These are phyloP conservation scores for Caenorhabditis zanzibari DNA, from an alignment of 2,888 invertebrate species.

Conservation along the genomic window DNA sequence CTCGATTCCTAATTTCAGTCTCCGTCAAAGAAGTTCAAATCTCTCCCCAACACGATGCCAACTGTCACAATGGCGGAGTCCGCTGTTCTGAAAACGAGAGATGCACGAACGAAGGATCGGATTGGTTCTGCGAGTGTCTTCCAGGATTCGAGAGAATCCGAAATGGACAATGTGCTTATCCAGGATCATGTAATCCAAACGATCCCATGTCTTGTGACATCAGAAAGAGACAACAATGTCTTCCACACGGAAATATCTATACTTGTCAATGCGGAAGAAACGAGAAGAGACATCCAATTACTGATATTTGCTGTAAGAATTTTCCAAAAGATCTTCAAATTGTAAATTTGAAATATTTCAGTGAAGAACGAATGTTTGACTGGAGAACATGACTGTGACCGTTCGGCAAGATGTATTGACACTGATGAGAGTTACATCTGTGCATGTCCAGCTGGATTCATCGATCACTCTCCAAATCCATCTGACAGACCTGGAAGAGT, in stretches of 20 bases:
- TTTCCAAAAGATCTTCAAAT: neutral
- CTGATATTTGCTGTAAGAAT: constrained; percentile 81
- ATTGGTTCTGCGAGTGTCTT: constrained; percentile 75
- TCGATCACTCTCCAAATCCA: constrained; percentile 81
- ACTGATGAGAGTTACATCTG: constrained; percentile 81
- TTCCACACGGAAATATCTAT: constrained; percentile 79
- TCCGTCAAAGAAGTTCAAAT: constrained; percentile 75
- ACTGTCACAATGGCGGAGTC: constrained; percentile 74
- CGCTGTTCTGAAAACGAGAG: constrained; percentile 75
- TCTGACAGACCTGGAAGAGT: constrained; percentile 79
- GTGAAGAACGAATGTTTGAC: constrained; percentile 82
- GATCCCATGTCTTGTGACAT: constrained; percentile 79
- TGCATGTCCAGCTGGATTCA: constrained; percentile 78
- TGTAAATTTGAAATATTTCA: constrained; percentile 52
- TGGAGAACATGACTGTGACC: constrained; percentile 82
- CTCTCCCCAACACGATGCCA: constrained; percentile 73
- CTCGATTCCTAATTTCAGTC: constrained; percentile 62
- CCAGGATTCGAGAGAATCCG: constrained; percentile 78
- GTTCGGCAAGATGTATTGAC: constrained; percentile 82
- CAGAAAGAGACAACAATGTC: constrained; percentile 81
- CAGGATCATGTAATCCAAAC: constrained; percentile 82
- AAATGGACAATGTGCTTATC: constrained; percentile 76
- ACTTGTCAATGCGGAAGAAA: constrained; percentile 82
- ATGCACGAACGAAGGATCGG: constrained; percentile 66
- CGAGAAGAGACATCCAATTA: constrained; percentile 82